phyloP scores from a whole-genome alignment of 2,113 vertebrate genomes.

The Bubo bubo region DNA sequence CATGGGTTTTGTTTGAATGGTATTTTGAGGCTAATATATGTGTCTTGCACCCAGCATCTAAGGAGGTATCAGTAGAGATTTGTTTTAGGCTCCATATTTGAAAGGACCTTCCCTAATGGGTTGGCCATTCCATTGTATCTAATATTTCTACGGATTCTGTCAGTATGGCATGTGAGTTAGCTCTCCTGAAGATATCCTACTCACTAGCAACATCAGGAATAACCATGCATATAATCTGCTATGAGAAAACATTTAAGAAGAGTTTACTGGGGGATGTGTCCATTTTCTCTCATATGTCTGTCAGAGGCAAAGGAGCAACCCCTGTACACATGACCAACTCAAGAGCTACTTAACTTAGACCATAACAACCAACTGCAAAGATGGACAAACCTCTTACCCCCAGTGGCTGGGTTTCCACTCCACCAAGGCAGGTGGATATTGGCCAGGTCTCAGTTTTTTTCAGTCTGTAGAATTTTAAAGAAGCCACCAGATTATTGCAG shows the following conservation, averaged over 20 bases:
- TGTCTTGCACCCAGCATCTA: neutral
- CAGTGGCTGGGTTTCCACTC: neutral
- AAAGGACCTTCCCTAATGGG: neutral
- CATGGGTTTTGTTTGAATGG: neutral
- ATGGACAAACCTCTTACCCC: neutral
- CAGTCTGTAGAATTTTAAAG: neutral
- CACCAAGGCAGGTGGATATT: neutral
- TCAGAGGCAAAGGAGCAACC: neutral
- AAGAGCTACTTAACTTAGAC: neutral
- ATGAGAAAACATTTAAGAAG: neutral
- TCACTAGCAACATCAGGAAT: neutral
- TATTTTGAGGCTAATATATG: neutral
- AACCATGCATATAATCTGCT: neutral
- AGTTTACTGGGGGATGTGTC: neutral
- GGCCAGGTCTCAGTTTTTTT: neutral
- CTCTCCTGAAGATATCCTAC: neutral
- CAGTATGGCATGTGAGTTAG: neutral
- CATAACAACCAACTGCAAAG: neutral
- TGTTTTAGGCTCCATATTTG: neutral
- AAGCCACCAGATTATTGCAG: neutral
- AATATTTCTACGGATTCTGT: neutral
- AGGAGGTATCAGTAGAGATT: neutral
- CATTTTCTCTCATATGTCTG: neutral
- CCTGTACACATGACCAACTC: neutral
- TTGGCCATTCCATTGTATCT: neutral